Evolutionary conservation across 2,113 vertebrate genomes (phyloP), one percentile per base, ranked within the genome.

Genomic region (Chaetops frenatus): DNA sequence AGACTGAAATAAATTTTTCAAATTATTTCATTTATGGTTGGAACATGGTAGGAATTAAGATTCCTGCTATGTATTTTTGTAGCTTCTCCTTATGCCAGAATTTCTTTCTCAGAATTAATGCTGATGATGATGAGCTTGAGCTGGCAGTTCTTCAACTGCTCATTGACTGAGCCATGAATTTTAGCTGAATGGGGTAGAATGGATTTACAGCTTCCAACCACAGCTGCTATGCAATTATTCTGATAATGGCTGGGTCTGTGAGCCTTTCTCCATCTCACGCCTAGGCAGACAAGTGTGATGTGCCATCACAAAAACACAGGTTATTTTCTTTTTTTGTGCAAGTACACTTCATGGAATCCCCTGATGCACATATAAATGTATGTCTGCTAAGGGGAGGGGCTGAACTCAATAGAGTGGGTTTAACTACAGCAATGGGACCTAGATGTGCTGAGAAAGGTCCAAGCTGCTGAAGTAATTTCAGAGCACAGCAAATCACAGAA

Each of bases 331-430:
- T 74, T 27, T 29, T 25, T 50, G 4, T n/a, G 36, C 0, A 48
- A 31, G 17, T 53, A 38, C 0, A 0, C n/a, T 54, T 57, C 27
- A 14, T 9, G 17, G 29, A 47, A 42, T 35, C 29, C 31, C 35
- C 64, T 76, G 28, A 56, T 1, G 3, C 1, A 45, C 27, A 28
- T 9, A 29, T 0, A 28, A 82, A 28, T 1, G 1, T 35, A 24
- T 29, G 28, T 53, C 25, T 35, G 31, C 67, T 33, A 27, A 38
- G 38, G 8, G 12, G 25, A 53, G 13, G 9, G 20, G 22, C 23
- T 73, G 51, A 69, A 77, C 51, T 81, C 53, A 86, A 19, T 2
- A 15, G 42, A 7, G n/a, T 13, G 28, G 22, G 19, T 73, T 72
- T 67, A 74, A 50, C 31, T 62, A 51, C 35, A 86, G 72, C 50